Percentiles rank a stretch among this genome's conserved stretches.
Conservation (phyloP, 2,888 invertebrate species). For the Parnassius smintheus region DNA sequence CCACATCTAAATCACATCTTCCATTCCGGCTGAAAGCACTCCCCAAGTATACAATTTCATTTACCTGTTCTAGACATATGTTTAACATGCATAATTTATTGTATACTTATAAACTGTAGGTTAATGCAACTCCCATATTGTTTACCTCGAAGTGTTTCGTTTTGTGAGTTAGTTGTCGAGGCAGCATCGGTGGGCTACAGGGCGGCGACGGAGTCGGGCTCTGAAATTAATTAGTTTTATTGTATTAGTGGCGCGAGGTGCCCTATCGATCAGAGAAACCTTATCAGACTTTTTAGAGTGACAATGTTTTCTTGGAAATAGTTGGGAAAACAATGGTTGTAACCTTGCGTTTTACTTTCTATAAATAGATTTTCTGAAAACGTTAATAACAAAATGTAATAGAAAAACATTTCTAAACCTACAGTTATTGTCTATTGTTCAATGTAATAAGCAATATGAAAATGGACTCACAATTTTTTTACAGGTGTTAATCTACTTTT, state of each 20-base stretch:
- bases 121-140: constrained; percentile 2
- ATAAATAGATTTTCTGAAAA: no score
- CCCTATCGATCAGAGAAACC: constrained; percentile 42
- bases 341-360: no score
- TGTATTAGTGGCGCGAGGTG: constrained; percentile 38
- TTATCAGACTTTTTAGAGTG: constrained; percentile 28
- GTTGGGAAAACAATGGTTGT: background rate
- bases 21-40: no score
- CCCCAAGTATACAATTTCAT: no score
- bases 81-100: background rate
- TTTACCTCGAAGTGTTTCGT: constrained; percentile 4
- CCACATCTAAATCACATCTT: no score
- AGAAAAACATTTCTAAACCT: no score
- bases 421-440: no score
- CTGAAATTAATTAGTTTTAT: constrained; percentile 56
- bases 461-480: no score
- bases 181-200: background rate
- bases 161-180: background rate
- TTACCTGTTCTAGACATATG: no score
- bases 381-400: no score
- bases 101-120: background rate
- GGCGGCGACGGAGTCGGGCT: constrained; percentile 29
- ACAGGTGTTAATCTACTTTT: no score
- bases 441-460: no score
- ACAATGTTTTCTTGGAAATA: constrained; percentile 17